These are phyloP conservation scores for Hippopotamyrus pictus DNA, from an alignment of 2,797 vertebrate species.

Conservation along the genomic window DNA sequence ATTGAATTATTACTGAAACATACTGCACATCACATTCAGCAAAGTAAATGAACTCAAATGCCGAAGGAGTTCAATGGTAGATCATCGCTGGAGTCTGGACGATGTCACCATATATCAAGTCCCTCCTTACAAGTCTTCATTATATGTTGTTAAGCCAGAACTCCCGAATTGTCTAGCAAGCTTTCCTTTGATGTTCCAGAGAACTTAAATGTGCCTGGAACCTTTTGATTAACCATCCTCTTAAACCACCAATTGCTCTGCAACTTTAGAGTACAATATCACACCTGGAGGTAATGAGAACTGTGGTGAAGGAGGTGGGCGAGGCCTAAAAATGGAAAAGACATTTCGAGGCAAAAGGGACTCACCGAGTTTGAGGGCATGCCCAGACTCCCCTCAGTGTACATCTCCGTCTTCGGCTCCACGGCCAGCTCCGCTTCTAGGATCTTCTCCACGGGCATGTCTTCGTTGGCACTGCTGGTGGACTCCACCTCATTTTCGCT, in stretches of 20 bases:
- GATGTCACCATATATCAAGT: neutral
- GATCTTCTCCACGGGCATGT: conserved; percentile 97
- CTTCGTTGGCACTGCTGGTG: conserved; percentile 71
- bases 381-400: conserved; percentile 64
- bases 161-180: neutral
- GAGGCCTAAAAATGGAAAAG: neutral
- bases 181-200: neutral
- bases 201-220: neutral
- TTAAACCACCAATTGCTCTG: neutral
- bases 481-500: conserved; percentile 77
- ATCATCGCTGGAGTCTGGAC: neutral
- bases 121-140: neutral
- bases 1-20: neutral
- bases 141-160: neutral
- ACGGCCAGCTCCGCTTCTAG: conserved; percentile 91
- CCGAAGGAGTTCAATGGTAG: neutral
- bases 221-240: neutral
- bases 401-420: conserved; percentile 84
- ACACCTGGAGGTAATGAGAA: neutral
- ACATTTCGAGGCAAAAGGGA: neutral
- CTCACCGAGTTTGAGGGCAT: conserved; percentile 73
- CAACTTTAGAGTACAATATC: neutral
- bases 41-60: conserved; percentile 2
- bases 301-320: neutral
- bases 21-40: neutral